Evolutionary conservation across 2,797 vertebrate species (phyloP).

Genomic region (Neosilurus mollespiculum): DNA sequence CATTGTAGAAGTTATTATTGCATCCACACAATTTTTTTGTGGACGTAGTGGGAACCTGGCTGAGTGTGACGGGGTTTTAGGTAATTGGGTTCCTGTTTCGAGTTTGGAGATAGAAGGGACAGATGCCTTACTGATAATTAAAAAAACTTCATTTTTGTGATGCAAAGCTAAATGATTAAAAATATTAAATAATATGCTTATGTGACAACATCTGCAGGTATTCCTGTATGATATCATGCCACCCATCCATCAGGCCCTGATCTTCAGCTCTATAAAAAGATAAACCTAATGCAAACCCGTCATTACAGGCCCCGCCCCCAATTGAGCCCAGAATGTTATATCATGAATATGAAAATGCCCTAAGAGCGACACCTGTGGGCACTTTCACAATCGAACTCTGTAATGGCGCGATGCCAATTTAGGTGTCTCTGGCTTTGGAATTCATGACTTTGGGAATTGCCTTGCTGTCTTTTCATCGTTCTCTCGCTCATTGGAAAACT

Average conservation of each 20-base stretch:
- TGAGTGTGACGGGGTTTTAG: too few relatives aligned
- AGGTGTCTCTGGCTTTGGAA: background rate
- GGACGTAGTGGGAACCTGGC: too few relatives aligned
- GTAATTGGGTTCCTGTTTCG: background rate
- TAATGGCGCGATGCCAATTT: background rate
- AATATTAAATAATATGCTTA: too few relatives aligned
- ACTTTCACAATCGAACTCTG: background rate
- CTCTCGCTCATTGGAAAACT: constrained; percentile 10
- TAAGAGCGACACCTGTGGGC: background rate
- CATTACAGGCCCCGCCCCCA: background rate
- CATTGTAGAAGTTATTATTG: too few relatives aligned
- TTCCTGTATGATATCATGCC: background rate
- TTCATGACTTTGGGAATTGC: background rate
- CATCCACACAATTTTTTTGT: too few relatives aligned
- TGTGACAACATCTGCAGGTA: background rate
- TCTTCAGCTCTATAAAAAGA: background rate
- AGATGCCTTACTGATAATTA: background rate
- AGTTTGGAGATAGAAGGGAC: background rate
- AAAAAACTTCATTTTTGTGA: background rate
- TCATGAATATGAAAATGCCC: background rate
- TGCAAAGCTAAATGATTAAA: too few relatives aligned
- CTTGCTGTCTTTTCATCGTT: background rate
- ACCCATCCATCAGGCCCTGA: background rate
- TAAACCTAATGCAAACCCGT: background rate
- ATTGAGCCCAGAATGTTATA: background rate